A percentile compares a stretch with the other conserved stretches of the same genome.
phyloP scores from a whole-genome alignment of 1,140 invertebrate species.

The Cotesia chilonis region DNA sequence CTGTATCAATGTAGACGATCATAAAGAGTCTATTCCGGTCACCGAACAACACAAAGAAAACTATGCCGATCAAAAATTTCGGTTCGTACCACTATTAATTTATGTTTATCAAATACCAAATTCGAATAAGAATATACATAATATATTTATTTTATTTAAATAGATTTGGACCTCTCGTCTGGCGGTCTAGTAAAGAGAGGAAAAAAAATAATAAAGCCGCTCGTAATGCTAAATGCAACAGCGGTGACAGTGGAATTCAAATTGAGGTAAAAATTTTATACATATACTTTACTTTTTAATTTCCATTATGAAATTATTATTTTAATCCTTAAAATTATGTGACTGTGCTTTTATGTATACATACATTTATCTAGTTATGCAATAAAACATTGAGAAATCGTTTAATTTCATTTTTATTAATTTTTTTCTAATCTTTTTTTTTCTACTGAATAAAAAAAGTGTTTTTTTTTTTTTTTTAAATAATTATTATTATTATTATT shows the following conservation, averaged over 20 bases:
- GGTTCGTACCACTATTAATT: constrained; percentile 46
- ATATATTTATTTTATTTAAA: constrained; percentile 36
- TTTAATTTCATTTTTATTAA: too few species aligned
- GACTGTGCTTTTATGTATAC: too few species aligned
- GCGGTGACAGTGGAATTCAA: constrained; percentile 79
- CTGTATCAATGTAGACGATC: constrained; percentile 56
- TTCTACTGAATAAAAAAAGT: too few species aligned
- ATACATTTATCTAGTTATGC: too few species aligned
- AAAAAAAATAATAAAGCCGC: constrained; percentile 75
- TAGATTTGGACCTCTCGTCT: constrained; percentile 75
- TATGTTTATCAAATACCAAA: constrained; percentile 23
- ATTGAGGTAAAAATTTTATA: constrained; percentile 68
- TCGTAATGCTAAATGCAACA: constrained; percentile 77
- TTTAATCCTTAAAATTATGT: too few species aligned
- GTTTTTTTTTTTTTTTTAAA: too few species aligned
- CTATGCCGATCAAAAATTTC: constrained; percentile 60
- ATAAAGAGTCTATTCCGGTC: constrained; percentile 49
- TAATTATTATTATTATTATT: too few species aligned
- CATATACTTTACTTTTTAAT: too few species aligned
- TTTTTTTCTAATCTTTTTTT: too few species aligned
- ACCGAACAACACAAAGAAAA: constrained; percentile 60
- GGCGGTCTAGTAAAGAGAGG: constrained; percentile 76
- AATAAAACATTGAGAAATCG: too few species aligned
- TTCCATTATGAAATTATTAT: too few species aligned
- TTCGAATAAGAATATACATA: background rate